phyloP scores from a whole-genome alignment of 1,140 invertebrate species.

The Polyergus mexicanus region DNA sequence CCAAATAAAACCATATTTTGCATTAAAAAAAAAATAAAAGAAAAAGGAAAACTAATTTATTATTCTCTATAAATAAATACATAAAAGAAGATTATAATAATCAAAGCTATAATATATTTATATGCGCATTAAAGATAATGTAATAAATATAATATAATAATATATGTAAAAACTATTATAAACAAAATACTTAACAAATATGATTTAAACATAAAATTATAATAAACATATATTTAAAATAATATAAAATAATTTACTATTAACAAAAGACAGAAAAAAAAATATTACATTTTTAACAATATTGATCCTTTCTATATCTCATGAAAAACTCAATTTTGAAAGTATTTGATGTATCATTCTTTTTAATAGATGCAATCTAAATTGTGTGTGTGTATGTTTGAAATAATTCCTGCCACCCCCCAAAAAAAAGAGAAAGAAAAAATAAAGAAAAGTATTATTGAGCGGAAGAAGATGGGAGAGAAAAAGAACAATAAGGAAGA shows the following conservation, averaged over 20 bases:
- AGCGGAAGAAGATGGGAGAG: background rate
- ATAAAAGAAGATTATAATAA: too few species aligned
- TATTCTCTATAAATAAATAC: too few species aligned
- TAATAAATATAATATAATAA: background rate
- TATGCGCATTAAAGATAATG: background rate
- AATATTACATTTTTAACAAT: background rate
- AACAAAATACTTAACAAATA: background rate
- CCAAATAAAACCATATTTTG: background rate
- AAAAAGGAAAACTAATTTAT: background rate
- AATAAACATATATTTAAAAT: background rate
- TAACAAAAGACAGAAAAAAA: background rate
- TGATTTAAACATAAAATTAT: background rate
- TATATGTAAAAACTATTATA: background rate
- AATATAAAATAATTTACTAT: background rate
- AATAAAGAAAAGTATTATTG: too few species aligned
- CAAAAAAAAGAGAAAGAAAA: constrained; percentile 1
- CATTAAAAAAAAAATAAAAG: background rate
- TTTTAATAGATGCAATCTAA: background rate
- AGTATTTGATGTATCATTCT: background rate
- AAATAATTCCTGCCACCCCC: too few species aligned
- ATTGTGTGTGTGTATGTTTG: background rate
- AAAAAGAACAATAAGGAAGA: background rate
- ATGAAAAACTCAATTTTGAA: background rate
- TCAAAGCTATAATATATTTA: background rate
- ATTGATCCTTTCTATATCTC: background rate